Evolutionary conservation across 2,113 vertebrate genomes (phyloP).

Genomic region (Pseudopipra pipra): DNA sequence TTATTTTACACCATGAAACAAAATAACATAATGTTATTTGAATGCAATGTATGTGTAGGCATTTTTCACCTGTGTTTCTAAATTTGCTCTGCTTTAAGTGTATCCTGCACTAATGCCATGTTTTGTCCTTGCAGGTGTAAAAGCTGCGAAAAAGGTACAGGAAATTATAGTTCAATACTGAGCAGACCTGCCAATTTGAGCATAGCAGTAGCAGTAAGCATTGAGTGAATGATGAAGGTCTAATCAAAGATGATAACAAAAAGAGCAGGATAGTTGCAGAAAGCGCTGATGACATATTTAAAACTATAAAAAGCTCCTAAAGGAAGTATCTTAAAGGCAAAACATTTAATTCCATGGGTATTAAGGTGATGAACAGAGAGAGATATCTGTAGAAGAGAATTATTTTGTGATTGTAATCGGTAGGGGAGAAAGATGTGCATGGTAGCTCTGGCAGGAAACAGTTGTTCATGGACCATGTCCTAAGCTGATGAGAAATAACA

Average conservation of each 20-base stretch:
- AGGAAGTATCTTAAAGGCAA: neutral
- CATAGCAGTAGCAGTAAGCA: conserved; percentile 68
- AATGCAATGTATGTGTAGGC: neutral
- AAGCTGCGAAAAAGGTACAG: conserved; percentile 51
- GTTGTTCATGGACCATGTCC: neutral
- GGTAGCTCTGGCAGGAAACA: neutral
- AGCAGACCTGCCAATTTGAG: neutral
- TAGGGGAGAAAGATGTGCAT: neutral
- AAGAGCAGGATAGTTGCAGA: conserved; percentile 72
- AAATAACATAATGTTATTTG: neutral
- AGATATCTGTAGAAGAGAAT: neutral
- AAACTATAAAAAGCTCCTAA: neutral
- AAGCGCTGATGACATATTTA: neutral
- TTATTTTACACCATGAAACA: neutral
- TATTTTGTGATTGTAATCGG: neutral
- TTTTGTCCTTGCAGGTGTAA: conserved; percentile 73
- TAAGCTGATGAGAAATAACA: neutral
- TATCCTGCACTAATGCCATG: conserved; percentile 32
- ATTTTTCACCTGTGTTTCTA: conserved; percentile 6
- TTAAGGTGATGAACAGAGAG: neutral
- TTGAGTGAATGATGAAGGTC: conserved; percentile 55
- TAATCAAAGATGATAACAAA: conserved; percentile 73
- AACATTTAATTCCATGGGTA: neutral
- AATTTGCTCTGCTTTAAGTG: conserved; percentile 10
- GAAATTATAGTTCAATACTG: conserved; percentile 48